Evolutionary conservation across 2,797 vertebrate species (phyloP).

Genomic region (Karalla daura): DNA sequence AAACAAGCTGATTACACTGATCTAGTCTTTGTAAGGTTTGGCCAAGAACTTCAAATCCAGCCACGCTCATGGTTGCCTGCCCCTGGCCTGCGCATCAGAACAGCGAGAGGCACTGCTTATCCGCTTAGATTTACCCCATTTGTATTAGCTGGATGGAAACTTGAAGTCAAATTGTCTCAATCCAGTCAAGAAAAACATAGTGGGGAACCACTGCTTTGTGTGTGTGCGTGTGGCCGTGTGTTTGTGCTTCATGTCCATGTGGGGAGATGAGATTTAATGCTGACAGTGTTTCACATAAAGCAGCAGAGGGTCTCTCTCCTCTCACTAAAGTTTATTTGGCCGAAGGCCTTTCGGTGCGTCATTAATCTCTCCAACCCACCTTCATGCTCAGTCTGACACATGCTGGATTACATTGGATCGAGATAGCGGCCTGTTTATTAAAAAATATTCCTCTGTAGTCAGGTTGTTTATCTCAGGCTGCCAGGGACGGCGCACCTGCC

Average conservation of each 20-base stretch:
- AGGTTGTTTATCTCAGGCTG: slow-evolving; percentile 46
- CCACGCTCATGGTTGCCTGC: not conserved
- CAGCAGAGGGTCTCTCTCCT: slow-evolving; percentile 30
- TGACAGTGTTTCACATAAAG: slow-evolving; percentile 56
- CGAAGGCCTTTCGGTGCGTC: slow-evolving; percentile 35
- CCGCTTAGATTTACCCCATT: slow-evolving; percentile 18
- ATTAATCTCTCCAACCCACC: slow-evolving; percentile 38
- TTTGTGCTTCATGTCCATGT: slow-evolving; percentile 20
- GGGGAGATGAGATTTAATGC: slow-evolving; percentile 46
- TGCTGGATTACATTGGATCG: slow-evolving; percentile 28
- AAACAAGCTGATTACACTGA: slow-evolving; percentile 30
- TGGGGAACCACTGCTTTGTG: slow-evolving; percentile 16
- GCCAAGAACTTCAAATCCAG: slow-evolving; percentile 17
- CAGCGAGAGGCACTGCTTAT: slow-evolving; percentile 22
- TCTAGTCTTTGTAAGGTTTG: slow-evolving; percentile 26
- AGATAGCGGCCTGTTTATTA: slow-evolving; percentile 37
- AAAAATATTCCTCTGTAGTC: slow-evolving; percentile 39
- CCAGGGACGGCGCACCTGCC: slow-evolving; percentile 47
- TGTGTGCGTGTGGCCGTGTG: slow-evolving; percentile 15
- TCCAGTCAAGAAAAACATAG: slow-evolving; percentile 47
- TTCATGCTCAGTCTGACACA: slow-evolving; percentile 9
- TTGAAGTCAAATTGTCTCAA: slow-evolving; percentile 19
- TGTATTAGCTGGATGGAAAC: slow-evolving; percentile 39
- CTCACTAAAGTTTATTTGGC: slow-evolving; percentile 32
- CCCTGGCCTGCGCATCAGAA: slow-evolving; percentile 16